A percentile compares a stretch with the other conserved stretches of the same genome.
Evolutionary conservation across 2,797 vertebrate species (phyloP).

Genomic region (Dendrocincla fuliginosa): DNA sequence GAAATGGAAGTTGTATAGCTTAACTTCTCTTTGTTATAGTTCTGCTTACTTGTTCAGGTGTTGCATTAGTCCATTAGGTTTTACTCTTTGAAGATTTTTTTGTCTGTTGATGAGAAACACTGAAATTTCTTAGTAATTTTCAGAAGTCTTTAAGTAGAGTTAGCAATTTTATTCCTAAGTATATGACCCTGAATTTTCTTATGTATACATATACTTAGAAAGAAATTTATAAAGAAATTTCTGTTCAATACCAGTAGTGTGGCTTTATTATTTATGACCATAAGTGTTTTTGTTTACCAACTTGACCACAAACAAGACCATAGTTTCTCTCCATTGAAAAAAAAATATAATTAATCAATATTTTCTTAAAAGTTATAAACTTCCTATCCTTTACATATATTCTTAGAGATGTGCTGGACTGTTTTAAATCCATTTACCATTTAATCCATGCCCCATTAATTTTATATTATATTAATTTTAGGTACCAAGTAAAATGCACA

Average conservation of each 20-base stretch:
- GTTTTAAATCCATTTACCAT: conserved; percentile 7
- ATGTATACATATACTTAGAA: neutral
- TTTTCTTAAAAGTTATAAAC: neutral
- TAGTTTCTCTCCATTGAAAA: neutral
- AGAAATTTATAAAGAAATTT: neutral
- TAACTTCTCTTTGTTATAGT: neutral
- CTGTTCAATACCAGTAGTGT: neutral
- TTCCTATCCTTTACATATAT: neutral
- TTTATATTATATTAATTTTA: conserved; percentile 9
- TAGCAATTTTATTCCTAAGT: neutral
- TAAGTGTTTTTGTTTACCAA: neutral
- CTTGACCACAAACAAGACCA: neutral
- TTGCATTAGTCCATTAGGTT: neutral
- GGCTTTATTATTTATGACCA: neutral
- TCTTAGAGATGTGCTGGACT: neutral
- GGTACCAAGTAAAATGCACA: neutral
- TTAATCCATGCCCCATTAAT: neutral
- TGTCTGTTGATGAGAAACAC: neutral
- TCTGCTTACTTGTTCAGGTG: neutral
- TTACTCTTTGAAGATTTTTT: neutral
- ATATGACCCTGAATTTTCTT: neutral
- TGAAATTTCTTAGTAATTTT: neutral
- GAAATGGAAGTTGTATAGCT: neutral
- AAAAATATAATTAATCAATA: neutral
- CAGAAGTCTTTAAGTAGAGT: neutral